These are phyloP conservation scores for Rhinichthys klamathensis DNA, from an alignment of 2,113 vertebrate species.

Conservation along the genomic window DNA sequence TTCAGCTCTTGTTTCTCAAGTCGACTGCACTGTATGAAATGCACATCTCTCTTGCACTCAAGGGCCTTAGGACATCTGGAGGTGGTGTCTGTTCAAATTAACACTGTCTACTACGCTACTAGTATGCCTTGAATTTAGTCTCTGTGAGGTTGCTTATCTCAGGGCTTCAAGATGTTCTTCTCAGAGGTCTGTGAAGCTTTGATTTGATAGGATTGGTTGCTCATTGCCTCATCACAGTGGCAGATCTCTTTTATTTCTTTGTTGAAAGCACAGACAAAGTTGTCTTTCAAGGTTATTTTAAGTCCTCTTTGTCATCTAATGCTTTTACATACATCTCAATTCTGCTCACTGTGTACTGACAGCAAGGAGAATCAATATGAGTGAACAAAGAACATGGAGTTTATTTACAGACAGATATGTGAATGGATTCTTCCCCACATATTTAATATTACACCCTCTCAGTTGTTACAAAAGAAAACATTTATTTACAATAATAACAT, in stretches of 20 bases:
- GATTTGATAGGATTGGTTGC: background rate
- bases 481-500: background rate
- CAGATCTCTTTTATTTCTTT: background rate
- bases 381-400: background rate
- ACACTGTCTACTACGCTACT: background rate
- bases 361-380: background rate
- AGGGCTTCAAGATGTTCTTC: background rate
- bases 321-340: background rate
- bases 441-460: slow-evolving; percentile 51
- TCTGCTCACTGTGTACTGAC: background rate
- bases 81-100: slow-evolving; percentile 3
- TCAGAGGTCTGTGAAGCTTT: slow-evolving; percentile 8
- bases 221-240: background rate
- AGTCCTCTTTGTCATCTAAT: background rate
- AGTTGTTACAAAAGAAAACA: slow-evolving; percentile 23
- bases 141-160: background rate
- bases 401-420: slow-evolving; percentile 45
- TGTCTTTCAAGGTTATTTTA: slow-evolving; percentile 13
- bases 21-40: background rate
- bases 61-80: slow-evolving; percentile 14
- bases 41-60: background rate
- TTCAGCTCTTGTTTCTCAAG: slow-evolving; percentile 6
- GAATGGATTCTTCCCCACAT: slow-evolving; percentile 50
- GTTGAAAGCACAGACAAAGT: background rate
- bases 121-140: background rate